Evolutionary conservation across 2,113 vertebrate genomes (phyloP).

Genomic region (Montifringilla adamsi): DNA sequence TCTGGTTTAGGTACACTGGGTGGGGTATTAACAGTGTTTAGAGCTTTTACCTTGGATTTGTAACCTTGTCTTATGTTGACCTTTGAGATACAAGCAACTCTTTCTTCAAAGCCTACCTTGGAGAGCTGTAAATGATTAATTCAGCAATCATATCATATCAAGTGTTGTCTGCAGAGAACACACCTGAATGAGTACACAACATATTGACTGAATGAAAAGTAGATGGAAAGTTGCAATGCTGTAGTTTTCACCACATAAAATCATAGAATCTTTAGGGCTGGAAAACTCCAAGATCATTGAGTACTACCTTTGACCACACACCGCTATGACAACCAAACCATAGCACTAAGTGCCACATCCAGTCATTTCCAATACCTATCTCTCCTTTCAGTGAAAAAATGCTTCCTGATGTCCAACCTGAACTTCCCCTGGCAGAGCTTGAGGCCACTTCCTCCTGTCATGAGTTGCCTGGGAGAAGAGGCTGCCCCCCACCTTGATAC

Average conservation of each 20-base stretch:
- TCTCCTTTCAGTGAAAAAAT: not conserved
- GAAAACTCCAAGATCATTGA: not conserved
- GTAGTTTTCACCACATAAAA: not conserved
- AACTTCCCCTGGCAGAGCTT: not conserved
- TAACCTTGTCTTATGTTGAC: constrained; percentile 1
- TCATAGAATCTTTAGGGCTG: not conserved
- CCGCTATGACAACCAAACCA: not conserved
- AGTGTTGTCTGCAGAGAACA: not conserved
- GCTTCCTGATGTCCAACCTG: not conserved
- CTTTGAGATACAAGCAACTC: constrained; percentile 22
- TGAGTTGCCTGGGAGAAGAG: not conserved
- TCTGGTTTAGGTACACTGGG: not conserved
- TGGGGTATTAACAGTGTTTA: not conserved
- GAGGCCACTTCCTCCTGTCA: not conserved
- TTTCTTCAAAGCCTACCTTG: constrained; percentile 20
- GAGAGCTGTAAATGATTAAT: constrained; percentile 60
- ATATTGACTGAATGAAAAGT: not conserved
- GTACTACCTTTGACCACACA: not conserved
- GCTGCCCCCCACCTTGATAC: not conserved
- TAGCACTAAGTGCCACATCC: not conserved
- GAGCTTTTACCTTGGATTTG: not conserved
- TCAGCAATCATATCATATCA: not conserved
- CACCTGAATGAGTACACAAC: not conserved
- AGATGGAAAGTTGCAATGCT: not conserved
- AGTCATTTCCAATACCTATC: not conserved